These are phyloP conservation scores for Corythornis cristatus DNA, from an alignment of 2,113 vertebrate species.

Conservation along the genomic window DNA sequence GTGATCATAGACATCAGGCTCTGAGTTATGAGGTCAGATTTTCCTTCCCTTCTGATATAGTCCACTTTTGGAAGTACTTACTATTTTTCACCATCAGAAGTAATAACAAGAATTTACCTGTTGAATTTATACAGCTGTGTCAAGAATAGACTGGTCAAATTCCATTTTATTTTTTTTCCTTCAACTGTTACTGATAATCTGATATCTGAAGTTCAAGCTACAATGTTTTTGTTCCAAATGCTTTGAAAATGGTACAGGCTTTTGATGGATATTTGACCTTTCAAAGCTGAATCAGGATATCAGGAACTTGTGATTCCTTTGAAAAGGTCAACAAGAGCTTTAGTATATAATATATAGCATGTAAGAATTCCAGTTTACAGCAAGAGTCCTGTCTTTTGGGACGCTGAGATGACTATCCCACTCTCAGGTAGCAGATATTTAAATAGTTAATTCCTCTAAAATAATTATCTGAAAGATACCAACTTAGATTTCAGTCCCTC, in stretches of 20 bases:
- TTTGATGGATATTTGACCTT: not conserved
- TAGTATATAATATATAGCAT: not conserved
- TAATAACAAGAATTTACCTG: not conserved
- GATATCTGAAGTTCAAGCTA: not conserved
- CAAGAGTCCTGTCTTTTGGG: not conserved
- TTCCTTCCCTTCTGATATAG: not conserved
- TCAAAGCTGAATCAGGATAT: not conserved
- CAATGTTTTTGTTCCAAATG: not conserved
- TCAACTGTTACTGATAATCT: not conserved
- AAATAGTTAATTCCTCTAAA: conserved; percentile 44
- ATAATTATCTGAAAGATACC: conserved; percentile 24
- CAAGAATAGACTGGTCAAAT: not conserved
- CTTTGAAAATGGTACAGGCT: not conserved
- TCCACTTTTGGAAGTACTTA: conserved; percentile 4
- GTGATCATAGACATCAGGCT: not conserved
- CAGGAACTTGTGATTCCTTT: not conserved
- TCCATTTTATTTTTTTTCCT: not conserved
- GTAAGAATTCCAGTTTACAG: not conserved
- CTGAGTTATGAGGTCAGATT: not conserved
- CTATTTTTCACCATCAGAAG: not conserved
- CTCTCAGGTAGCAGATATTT: not conserved
- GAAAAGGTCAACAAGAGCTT: not conserved
- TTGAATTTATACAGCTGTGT: not conserved
- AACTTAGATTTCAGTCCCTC: conserved; percentile 28
- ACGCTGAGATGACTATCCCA: not conserved